Evolutionary conservation across 2,797 vertebrate genomes (phyloP), one percentile per base, ranked within the genome.

Genomic region (Ara ararauna): DNA sequence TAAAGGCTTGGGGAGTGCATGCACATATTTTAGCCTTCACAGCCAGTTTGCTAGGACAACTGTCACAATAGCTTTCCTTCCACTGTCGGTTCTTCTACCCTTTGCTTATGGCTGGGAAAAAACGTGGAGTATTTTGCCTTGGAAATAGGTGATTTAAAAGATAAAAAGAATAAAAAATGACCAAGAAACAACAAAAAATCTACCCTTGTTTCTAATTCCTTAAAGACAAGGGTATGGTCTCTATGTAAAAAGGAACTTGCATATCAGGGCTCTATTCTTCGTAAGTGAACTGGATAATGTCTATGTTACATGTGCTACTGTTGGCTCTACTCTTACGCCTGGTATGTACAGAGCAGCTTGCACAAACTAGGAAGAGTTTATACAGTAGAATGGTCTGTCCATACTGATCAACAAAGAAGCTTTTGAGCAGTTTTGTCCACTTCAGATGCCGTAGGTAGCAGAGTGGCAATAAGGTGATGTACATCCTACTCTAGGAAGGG

Each of bases 41-140:
- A 65, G 68, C 36, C 81, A 64, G 18, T 85, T 95, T 93, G 78
- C 76, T 85, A 83, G 85, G 90, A 94, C 60, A 77, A 79, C 84
- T 92, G 75, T 92, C 84, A 88, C 58, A 62, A 36, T 38, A 36
- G 44, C 9, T 77, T 77, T 67, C 38, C 36, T 95, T 85, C 40
- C 79, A 5, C 64, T 61, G 47, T 65, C 23, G 14, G 16, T 87
- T 90, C 26, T 93, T 22, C 27, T 85, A 8, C 18, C 18, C 26
- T 84, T 23, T 73, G 54, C 44, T 89, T 68, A 68, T 61, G 68
- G 64, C 71, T 92, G 67, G 48, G 29, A 40, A 84, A 84, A 79
- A 73, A 54, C 2, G 12, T 29, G 27, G 36, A 58, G 9, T 53
- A 13, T 65, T 78, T 29, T 78, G 44, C 47, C 34, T 75, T 85